Evolutionary conservation across 2,888 invertebrate species (phyloP), one percentile per base, ranked within the genome.

Genomic region (Adelognathus sp.): DNA sequence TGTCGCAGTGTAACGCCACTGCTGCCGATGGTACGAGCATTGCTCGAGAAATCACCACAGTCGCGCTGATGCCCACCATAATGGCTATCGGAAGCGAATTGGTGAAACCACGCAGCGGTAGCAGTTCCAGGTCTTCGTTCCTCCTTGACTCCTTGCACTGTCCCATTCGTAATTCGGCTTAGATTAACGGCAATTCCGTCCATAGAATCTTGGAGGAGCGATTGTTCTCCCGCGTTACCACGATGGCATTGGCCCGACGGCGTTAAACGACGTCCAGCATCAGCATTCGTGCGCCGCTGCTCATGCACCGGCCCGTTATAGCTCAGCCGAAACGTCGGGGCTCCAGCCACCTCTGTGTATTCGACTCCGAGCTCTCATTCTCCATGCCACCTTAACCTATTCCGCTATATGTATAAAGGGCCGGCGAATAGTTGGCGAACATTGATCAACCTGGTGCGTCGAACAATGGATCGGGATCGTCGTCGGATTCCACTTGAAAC

Each of bases 381-480:
- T 33, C 52, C 36, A 64, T n/a, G n/a, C 50, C 69, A 50, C 66
- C 46, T 67, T 39, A 27, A 2, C 14, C 58, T 54, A 67, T 67
- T 54, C 31, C 50, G 56, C 67, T 63, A 61, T 76, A 63, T 56
- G n/a, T n/a, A n/a, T n/a, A n/a, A n/a, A n/a, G 31, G 64, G 66
- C 60, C n/a, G n/a, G 52, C 46, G 83, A 88, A 89, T 87, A 88
- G 87, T 87, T 87, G 76, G 69, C 72, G 79, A 87, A 86, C 89
- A 88, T 88, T 85, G 88, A 88, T 88, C 89, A 86, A 79, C 85
- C 81, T 80, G 84, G 79, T 83, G 81, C 82, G 81, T 83, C 73
- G 86, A 88, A 89, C 89, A 88, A 88, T 88, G 86, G 84, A 86
- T 85, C 82, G 86, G 88, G 87, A 63, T 76, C 79, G 76, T 86